phyloP scores from a whole-genome alignment of 2,113 vertebrate genomes.

The Nestor notabilis region DNA sequence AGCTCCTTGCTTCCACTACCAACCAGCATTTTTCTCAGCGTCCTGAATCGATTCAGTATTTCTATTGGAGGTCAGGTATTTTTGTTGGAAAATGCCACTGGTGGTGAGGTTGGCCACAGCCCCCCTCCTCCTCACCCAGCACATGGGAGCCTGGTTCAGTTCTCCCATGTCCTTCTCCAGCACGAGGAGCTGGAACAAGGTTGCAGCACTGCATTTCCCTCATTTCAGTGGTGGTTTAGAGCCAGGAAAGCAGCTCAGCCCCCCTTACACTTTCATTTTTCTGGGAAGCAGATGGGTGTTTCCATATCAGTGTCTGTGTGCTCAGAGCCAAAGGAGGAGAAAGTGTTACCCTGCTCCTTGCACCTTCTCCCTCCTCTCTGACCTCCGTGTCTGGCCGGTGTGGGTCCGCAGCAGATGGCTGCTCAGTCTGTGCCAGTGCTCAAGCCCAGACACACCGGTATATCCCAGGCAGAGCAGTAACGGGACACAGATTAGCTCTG shows the following conservation, averaged over 20 bases:
- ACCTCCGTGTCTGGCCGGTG: fast-evolving
- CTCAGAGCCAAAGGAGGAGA: background rate
- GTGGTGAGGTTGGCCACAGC: background rate
- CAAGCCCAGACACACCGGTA: background rate
- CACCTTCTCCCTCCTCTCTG: background rate
- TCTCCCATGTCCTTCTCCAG: background rate
- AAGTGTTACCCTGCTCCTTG: background rate
- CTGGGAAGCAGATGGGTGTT: background rate
- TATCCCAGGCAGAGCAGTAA: background rate
- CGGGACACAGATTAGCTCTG: background rate
- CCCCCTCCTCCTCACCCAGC: background rate
- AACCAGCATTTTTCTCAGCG: background rate
- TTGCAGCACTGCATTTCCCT: background rate
- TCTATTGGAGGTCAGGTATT: background rate
- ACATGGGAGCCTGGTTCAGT: background rate
- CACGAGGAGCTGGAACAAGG: background rate
- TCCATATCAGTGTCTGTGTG: fast-evolving
- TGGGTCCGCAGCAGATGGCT: background rate
- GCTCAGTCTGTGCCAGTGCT: background rate
- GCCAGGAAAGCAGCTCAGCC: background rate
- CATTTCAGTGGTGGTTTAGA: background rate
- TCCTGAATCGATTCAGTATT: background rate
- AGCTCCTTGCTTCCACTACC: background rate
- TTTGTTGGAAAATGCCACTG: background rate
- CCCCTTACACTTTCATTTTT: background rate